phyloP scores from a whole-genome alignment of 2,797 vertebrate species.

The Cossypha caffra region DNA sequence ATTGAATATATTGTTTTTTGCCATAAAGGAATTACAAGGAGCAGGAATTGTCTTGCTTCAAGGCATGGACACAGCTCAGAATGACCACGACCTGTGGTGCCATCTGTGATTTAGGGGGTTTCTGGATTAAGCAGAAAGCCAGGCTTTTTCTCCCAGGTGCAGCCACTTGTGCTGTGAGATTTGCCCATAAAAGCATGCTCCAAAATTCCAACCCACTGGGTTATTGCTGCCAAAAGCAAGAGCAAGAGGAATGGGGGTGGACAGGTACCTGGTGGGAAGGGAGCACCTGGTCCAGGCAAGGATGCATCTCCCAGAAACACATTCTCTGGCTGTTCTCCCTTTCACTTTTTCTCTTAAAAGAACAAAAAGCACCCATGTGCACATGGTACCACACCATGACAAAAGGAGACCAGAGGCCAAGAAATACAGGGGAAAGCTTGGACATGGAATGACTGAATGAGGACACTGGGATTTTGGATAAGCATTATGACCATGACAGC shows the following conservation, averaged over 20 bases:
- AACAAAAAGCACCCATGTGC: neutral
- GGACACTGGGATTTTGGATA: neutral
- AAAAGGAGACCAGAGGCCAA: neutral
- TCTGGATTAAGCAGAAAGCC: neutral
- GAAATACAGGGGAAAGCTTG: neutral
- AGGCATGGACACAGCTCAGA: neutral
- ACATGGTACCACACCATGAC: accelerated
- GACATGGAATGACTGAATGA: neutral
- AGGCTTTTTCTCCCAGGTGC: neutral
- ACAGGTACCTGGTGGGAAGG: neutral
- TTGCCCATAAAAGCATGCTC: neutral
- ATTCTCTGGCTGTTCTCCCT: neutral
- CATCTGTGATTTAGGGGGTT: neutral
- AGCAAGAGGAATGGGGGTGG: neutral
- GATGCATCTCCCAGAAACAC: neutral
- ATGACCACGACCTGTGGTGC: accelerated
- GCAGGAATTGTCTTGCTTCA: neutral
- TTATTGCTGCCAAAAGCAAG: neutral
- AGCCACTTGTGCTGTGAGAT: neutral
- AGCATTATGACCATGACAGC: neutral
- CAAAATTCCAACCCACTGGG: neutral
- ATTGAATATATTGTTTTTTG: neutral
- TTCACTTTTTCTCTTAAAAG: neutral
- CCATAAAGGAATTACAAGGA: neutral
- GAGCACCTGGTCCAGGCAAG: neutral